Evolutionary conservation across 1,140 invertebrate genomes (phyloP), one percentile per base, ranked within the genome.

Genomic region (Conus ventricosus): DNA sequence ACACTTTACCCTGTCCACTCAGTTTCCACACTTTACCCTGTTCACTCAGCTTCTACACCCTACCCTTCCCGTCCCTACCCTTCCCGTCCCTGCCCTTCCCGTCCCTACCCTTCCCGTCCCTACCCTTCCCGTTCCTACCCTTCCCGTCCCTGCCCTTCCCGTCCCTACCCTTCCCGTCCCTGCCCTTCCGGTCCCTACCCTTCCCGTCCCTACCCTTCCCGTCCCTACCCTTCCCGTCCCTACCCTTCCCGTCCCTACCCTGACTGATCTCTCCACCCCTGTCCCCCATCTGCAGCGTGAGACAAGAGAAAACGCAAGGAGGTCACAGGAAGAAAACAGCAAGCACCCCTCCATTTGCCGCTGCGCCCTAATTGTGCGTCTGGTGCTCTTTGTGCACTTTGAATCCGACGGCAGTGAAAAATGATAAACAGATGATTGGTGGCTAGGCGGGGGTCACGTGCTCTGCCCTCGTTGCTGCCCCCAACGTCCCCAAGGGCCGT

Each of bases 351-450:
- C 13, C 23, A 20, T 71, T 23, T 71, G 67, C 20, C 67, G 20
- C 67, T 71, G 67, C 67, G 20, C 67, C 67, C 23, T 51, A 39
- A 80, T 39, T 51, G 27, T 80, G 7, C 8, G 13, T 80, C 27
- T 39, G 78, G 78, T 20, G 67, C 67, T 23, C 67, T 71, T 71
- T 71, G 67, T 71, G 67, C 67, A 71, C 17, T 71, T 20, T 80
- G 25, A 80, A 80, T 80, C 13, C 2, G 7, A 51, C 78, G 13
- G 78, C 78, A 80, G 78, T 80, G 78, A 80, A 80, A 80, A 80
- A 80, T 80, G 27, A 80, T 51, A 51, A 80, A 80, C 78, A 39
- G 78, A 80, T 80, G 78, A 80, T 80, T 80, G 78, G 78, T 25
- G 8, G 78, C 13, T 39, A 0, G 78, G 23, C 8, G 5, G 57